These are phyloP conservation scores for Neosalanx taihuensis DNA, from an alignment of 2,797 vertebrate genomes.

Conservation along the genomic window DNA sequence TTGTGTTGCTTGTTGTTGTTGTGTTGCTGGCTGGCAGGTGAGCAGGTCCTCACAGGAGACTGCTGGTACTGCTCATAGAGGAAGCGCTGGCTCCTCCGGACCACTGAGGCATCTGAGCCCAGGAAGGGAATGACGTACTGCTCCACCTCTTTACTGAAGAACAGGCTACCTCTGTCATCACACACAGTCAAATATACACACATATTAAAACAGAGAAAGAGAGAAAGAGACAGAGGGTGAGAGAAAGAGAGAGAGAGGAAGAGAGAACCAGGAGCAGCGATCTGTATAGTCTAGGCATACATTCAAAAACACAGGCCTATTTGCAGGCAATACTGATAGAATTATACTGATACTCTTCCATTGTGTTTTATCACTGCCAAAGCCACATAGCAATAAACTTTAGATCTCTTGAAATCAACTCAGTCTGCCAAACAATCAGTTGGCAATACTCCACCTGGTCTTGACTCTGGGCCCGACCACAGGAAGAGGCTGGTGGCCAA, in stretches of 20 bases:
- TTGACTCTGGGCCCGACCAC: conserved; percentile 77
- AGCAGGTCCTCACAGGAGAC: conserved; percentile 74
- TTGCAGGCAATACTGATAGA: conserved; percentile 31
- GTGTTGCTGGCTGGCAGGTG: not conserved
- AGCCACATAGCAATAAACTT: not conserved
- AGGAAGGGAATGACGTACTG: not conserved
- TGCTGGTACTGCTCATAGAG: conserved; percentile 75
- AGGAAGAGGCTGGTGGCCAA: conserved; percentile 77
- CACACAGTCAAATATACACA: conserved; percentile 14
- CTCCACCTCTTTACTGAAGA: conserved; percentile 72
- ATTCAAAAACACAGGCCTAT: conserved; percentile 17
- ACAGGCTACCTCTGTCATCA: conserved; percentile 66
- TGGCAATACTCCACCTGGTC: conserved; percentile 69
- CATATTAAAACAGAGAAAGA: conserved; percentile 10
- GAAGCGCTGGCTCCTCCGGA: conserved; percentile 83
- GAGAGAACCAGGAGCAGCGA: not conserved
- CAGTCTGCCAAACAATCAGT: not conserved
- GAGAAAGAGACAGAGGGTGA: not conserved
- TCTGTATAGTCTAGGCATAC: conserved; percentile 20
- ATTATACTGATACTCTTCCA: conserved; percentile 6
- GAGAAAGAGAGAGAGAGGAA: not conserved
- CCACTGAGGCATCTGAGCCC: conserved; percentile 82
- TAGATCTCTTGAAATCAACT: not conserved
- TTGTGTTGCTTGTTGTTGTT: not conserved
- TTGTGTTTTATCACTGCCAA: conserved; percentile 9